Evolutionary conservation across 2,113 vertebrate genomes (phyloP), one percentile per base, ranked within the genome.

Genomic region (Sorex fumeus): DNA sequence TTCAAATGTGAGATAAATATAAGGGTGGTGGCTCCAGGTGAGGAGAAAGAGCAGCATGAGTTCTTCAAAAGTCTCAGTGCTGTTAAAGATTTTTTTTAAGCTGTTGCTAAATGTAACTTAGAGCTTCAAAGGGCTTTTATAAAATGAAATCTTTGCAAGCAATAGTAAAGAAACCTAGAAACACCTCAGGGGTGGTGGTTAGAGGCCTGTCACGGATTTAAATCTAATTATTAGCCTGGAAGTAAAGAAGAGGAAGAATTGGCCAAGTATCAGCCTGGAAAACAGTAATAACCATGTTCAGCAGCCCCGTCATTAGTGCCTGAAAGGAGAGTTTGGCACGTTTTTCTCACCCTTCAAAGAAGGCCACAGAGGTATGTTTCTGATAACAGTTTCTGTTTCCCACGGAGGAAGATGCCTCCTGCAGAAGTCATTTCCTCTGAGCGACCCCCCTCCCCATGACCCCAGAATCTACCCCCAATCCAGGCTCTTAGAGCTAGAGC

Each of bases 161-260:
- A 92, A 87, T 86, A 84, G 92, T 94, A 92, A 95, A 90, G 93
- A 92, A 88, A 95, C 53, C 75, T 93, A 90, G 83, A 91, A 62
- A 70, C 70, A 15, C 57, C 84, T 90, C 95, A 70, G 77, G 50
- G 82, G 92, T 88, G 75, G 74, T 64, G 16, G 88, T 93, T 93
- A 78, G 81, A 96, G 50, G 84, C 30, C 90, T 92, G 88, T 92
- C 93, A 94, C 72, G 72, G 92, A 94, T 95, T 97, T 94, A 93
- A 93, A 95, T 95, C 80, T 92, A 95, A 97, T 96, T 95, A 94
- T 87, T 95, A 96, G 91, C 76, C 74, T 95, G 93, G 84, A 88
- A 95, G 83, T 83, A 86, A 84, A 88, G 78, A 89, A 69, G 85
- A 93, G 45, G 95, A 75, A 93, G 69, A 87, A 90, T 25, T 1